phyloP scores from a whole-genome alignment of 1,140 invertebrate genomes.

The Gerris buenoi region DNA sequence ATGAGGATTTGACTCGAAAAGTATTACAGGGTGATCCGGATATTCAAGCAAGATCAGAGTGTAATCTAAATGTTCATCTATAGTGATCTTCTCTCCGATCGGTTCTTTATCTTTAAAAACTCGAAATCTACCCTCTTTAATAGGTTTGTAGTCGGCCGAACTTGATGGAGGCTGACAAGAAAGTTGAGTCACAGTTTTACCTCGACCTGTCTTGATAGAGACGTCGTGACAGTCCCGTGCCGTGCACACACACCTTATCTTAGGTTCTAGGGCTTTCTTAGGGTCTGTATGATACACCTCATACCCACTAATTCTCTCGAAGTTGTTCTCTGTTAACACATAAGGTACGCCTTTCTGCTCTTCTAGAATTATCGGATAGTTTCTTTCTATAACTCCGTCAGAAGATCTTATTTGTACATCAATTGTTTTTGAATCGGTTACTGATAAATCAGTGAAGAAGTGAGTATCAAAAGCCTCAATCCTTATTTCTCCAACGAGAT shows the following conservation, averaged over 20 bases:
- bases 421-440: neutral
- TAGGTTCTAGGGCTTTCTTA: neutral
- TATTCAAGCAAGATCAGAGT: neutral
- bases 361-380: no score
- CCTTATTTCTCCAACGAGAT: neutral
- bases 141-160: neutral
- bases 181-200: neutral
- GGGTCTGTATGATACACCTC: neutral
- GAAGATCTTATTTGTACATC: no score
- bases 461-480: neutral
- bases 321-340: neutral
- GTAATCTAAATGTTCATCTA: neutral
- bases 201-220: neutral
- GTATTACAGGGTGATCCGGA: neutral
- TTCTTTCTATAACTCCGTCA: no score
- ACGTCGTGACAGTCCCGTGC: neutral
- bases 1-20: neutral
- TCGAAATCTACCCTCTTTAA: neutral
- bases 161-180: neutral
- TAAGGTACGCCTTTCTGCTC: neutral
- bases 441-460: neutral
- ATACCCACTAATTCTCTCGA: neutral
- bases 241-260: neutral
- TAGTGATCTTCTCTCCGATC: neutral
- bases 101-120: neutral